Base-by-base conservation (phyloP, 2,888 invertebrate genomes). In the Erebia aethiops region DNA sequence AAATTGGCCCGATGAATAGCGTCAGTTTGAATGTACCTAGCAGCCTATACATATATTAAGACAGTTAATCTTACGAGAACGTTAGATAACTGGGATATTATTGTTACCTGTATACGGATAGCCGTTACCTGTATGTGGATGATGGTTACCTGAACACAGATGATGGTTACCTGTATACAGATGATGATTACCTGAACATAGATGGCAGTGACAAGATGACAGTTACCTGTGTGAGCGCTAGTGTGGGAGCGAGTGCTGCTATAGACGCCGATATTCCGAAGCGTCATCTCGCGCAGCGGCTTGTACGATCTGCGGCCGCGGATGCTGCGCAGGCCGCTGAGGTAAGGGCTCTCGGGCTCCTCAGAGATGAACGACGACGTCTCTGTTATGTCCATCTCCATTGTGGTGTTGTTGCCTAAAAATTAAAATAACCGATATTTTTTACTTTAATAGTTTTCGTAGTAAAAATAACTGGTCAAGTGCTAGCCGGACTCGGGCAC, bases 361-460 rank as follows among this genome's bases (percentile, higher is more conserved):
- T 80, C 82, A 1, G 80, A 74, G 2, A 81, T 16, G 58, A 67
- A 67, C 57, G 67, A 72, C 0, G 90, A 89, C 0, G 84, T 72
- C 75, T 90, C 92, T 0, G 91, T 87, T 56, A 92, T 87, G 80
- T 92, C 92, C 91, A 91, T 92, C 82, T 93, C 92, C 92, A 93
- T 91, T 0, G 92, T 93, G 0, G 91, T 90, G 84, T 93, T 93
- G 84, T 92, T 92, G 60, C 92, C 92, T 92, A 79, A 10, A 79
- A 11, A 65, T n/a, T 8, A 7, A 16, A 10, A 35, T 41, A 10
- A 16, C 2, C 16, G 0, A 2, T 2, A 16, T 52, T 9, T 9
- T 13, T 9, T 21, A 56, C 26, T 26, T 26, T 26, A 1, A 26
- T 26, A 26, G 26, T 26, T 26, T 26, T 26, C 26, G 3, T 26